Conservation (phyloP, 2,888 invertebrate species). For the Auanema sp. region DNA sequence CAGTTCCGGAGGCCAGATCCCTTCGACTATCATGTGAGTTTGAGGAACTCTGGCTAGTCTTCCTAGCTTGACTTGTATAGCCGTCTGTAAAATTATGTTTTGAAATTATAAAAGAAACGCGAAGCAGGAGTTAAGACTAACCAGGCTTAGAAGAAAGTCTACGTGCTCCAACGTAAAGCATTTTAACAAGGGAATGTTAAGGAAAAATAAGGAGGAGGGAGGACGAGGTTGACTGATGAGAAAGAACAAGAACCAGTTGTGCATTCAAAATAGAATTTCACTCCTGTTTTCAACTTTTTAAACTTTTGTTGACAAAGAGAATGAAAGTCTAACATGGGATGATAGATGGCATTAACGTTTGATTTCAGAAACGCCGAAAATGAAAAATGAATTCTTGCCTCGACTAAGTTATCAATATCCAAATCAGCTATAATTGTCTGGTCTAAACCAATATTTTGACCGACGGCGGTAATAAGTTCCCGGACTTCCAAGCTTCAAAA, state of each 20-base stretch:
- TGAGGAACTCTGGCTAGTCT: conserved; percentile 56
- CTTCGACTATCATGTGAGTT: conserved; percentile 58
- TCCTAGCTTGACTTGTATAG: conserved; percentile 61
- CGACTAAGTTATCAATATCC: conserved; percentile 56
- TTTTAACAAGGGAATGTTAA: neutral
- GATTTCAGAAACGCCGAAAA: neutral
- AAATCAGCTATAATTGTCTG: conserved; percentile 53
- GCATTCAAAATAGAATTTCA: too few relatives aligned
- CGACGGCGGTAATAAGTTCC: conserved; percentile 56
- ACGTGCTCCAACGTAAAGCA: conserved; percentile 16
- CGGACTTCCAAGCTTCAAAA: conserved; percentile 49
- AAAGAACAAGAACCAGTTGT: neutral
- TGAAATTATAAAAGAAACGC: neutral
- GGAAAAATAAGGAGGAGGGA: neutral
- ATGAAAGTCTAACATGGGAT: neutral
- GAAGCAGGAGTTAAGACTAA: neutral
- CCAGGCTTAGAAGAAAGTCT: neutral
- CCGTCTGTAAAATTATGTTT: conserved; percentile 36
- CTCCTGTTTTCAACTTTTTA: neutral
- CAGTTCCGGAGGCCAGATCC: conserved; percentile 57
- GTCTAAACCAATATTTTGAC: conserved; percentile 60
- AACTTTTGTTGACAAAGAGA: neutral
- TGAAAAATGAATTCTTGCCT: conserved; percentile 25
- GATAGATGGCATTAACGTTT: neutral
- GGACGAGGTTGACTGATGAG: conserved; percentile 3